Conservation (phyloP, 2,113 vertebrate genomes). For the Tinamus guttatus region DNA sequence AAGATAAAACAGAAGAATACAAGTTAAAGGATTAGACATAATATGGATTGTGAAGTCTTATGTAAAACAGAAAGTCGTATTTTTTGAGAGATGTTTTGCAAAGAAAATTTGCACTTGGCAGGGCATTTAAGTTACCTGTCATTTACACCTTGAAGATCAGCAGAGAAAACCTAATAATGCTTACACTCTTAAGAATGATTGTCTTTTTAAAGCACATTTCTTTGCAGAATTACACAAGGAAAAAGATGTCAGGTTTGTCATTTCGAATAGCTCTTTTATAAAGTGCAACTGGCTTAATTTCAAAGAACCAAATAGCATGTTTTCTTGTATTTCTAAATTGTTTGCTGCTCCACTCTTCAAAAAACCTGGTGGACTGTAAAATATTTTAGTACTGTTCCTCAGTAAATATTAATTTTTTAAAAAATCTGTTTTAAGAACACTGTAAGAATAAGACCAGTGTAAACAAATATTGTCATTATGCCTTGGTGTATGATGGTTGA, state of each 20-base stretch:
- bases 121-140: slow-evolving; percentile 64
- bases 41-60: slow-evolving; percentile 68
- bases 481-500: neutral
- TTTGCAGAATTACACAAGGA: slow-evolving; percentile 40
- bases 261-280: slow-evolving; percentile 41
- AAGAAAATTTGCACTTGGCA: slow-evolving; percentile 64
- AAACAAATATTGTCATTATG: neutral
- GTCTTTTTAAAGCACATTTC: slow-evolving; percentile 55
- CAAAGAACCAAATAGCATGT: slow-evolving; percentile 9
- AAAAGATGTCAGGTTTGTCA: slow-evolving; percentile 62
- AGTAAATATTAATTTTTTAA: neutral
- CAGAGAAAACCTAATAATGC: slow-evolving; percentile 60
- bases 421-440: neutral
- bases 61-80: slow-evolving; percentile 51
- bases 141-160: slow-evolving; percentile 61
- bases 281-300: slow-evolving; percentile 63
- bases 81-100: slow-evolving; percentile 35
- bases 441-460: neutral
- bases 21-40: slow-evolving; percentile 50
- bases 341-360: neutral
- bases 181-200: slow-evolving; percentile 49
- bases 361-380: neutral
- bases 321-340: neutral
- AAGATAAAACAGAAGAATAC: slow-evolving; percentile 58
- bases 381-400: neutral